Base-by-base conservation (phyloP, 2,113 vertebrate genomes). In the Chrysochloris asiatica region DNA sequence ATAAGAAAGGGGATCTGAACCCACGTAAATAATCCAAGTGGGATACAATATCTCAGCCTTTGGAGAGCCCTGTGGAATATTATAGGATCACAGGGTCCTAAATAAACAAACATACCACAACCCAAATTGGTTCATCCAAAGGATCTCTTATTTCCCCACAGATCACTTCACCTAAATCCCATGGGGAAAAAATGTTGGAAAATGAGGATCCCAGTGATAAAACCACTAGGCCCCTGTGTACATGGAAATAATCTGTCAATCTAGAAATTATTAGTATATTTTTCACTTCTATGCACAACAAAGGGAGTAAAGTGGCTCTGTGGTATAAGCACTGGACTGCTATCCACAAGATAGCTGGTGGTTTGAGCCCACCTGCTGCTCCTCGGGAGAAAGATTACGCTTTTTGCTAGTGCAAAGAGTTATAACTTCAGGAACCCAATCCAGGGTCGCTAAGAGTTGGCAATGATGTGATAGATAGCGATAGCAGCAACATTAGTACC, bases 221-320 rank as follows among this genome's bases (percentile, higher is more conserved):
- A 86, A 41, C 45, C 28, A 59, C 12, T 12, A 77, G 92, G 19
- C 43, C 36, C 52, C 38, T 22, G 30, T 83, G 59, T 83, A 22
- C 9, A 92, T n/a, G 50, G 73, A 43, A 33, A 48, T 30, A 87
- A 38, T 56, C 33, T 86, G 77, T 86, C 19, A 80, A 50, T 41
- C 56, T 78, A 54, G 26, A 38, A 71, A 33, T 48, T 54, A 30
- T n/a, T 26, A n/a, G 14, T 61, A 56, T 67, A 67, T 59, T 22
- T 56, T 94, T 79, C 36, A 80, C 52, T 83, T 8, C 45, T 67
- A 71, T n/a, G n/a, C n/a, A n/a, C n/a, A n/a, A n/a, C n/a, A n/a
- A n/a, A n/a, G n/a, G n/a, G n/a, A n/a, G n/a, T n/a, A n/a, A n/a
- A n/a, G n/a, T n/a, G n/a, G n/a, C n/a, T n/a, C n/a, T n/a, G n/a